phyloP scores from a whole-genome alignment of 2,888 invertebrate species.

The Campaea margaritaria region DNA sequence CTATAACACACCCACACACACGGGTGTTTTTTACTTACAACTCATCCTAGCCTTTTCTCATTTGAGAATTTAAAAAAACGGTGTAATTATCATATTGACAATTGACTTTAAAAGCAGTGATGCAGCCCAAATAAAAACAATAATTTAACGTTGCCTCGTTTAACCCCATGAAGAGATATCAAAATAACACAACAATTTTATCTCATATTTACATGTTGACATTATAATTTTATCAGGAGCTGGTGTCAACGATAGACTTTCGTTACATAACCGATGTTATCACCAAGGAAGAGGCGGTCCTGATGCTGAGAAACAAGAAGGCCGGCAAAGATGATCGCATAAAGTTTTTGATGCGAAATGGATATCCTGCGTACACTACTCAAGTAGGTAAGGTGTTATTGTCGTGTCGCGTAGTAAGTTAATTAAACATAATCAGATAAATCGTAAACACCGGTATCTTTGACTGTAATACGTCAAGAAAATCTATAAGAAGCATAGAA shows the following conservation, averaged over 20 bases:
- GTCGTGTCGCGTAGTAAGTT: no score
- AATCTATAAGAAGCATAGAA: no score
- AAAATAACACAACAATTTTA: slow-evolving; percentile 7
- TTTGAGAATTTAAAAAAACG: no score
- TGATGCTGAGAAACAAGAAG: slow-evolving; percentile 86
- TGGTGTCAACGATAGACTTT: slow-evolving; percentile 95
- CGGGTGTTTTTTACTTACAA: no score
- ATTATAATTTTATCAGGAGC: slow-evolving; percentile 67
- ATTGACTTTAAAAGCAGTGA: no score
- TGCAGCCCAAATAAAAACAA: no score
- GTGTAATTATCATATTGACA: no score
- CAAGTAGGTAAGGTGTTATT: slow-evolving; percentile 89
- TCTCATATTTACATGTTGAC: slow-evolving; percentile 10
- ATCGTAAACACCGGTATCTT: no score
- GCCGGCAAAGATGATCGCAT: slow-evolving; percentile 87
- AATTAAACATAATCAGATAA: no score
- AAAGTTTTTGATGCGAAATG: slow-evolving; percentile 85
- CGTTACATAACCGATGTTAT: slow-evolving; percentile 93
- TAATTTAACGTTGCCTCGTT: background rate
- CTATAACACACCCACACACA: no score
- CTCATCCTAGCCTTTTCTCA: no score
- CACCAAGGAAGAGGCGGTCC: slow-evolving; percentile 92
- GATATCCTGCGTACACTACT: slow-evolving; percentile 95
- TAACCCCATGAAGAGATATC: background rate
- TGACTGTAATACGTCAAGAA: no score